Conservation (phyloP, 2,113 vertebrate genomes). For the Toxostoma redivivum region DNA sequence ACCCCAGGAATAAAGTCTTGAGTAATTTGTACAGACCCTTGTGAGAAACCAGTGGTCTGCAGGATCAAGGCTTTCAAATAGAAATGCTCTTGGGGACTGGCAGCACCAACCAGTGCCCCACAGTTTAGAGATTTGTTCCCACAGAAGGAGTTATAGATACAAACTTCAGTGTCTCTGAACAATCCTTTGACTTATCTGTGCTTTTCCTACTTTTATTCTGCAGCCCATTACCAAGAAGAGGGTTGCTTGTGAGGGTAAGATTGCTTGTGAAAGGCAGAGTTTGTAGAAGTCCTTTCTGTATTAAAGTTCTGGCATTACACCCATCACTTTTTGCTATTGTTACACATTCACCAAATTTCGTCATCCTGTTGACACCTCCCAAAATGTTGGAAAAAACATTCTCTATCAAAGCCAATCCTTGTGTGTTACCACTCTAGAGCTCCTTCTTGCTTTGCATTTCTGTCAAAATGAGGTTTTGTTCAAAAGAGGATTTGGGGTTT, state of each 20-base stretch:
- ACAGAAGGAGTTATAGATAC: neutral
- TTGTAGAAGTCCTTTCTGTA: neutral
- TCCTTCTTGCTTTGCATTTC: neutral
- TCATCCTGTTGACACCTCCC: neutral
- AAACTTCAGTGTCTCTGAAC: neutral
- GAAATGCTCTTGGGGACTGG: neutral
- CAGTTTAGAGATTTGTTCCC: neutral
- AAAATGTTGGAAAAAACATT: neutral
- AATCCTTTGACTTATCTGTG: neutral
- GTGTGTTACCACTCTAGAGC: neutral
- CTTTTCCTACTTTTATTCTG: neutral
- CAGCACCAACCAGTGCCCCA: neutral
- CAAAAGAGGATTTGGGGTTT: neutral
- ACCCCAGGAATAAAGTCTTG: constrained; percentile 1
- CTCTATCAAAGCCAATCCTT: neutral
- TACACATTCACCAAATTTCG: neutral
- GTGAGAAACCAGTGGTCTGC: neutral
- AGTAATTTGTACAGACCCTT: neutral
- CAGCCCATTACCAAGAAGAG: neutral
- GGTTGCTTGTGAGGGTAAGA: neutral
- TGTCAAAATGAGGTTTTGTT: neutral
- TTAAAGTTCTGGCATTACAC: neutral
- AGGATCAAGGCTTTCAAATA: constrained; percentile 20
- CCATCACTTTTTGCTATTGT: neutral
- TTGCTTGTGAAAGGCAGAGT: constrained; percentile 22